phyloP scores from a whole-genome alignment of 2,888 invertebrate species.

The Thalpophila matura region DNA sequence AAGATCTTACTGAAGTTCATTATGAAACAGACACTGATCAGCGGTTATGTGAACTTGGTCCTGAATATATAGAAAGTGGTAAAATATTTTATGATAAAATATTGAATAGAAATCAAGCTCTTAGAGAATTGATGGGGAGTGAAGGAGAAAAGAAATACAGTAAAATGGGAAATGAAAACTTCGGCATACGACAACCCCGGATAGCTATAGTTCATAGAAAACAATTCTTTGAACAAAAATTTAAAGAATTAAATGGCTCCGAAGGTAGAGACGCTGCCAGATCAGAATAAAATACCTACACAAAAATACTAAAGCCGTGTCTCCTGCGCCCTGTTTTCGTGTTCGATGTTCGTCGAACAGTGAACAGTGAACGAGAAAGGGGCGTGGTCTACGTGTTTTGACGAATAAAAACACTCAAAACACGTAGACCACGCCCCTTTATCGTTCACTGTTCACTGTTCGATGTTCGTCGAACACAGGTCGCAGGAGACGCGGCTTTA shows the following conservation, averaged over 20 bases:
- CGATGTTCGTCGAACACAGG: too few relatives aligned
- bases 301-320: too few relatives aligned
- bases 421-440: too few relatives aligned
- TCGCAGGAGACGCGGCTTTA: too few relatives aligned
- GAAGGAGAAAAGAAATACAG: conserved; percentile 92
- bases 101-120: conserved; percentile 93
- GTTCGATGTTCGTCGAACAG: too few relatives aligned
- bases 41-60: conserved; percentile 90
- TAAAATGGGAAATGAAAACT: conserved; percentile 93
- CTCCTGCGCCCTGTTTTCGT: too few relatives aligned
- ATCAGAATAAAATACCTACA: conserved; percentile 22
- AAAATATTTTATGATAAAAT: conserved; percentile 94
- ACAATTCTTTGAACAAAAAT: conserved; percentile 91
- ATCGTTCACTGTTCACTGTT: too few relatives aligned
- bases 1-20: conserved; percentile 92
- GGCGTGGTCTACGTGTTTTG: too few relatives aligned
- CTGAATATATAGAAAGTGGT: conserved; percentile 93
- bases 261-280: conserved; percentile 21
- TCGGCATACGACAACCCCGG: conserved; percentile 92
- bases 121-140: conserved; percentile 92
- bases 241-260: conserved; percentile 73
- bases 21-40: conserved; percentile 92
- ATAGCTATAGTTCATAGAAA: conserved; percentile 92
- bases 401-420: too few relatives aligned
- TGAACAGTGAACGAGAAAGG: too few relatives aligned